phyloP scores from a whole-genome alignment of 2,888 invertebrate species.

The Griposia aprilina region DNA sequence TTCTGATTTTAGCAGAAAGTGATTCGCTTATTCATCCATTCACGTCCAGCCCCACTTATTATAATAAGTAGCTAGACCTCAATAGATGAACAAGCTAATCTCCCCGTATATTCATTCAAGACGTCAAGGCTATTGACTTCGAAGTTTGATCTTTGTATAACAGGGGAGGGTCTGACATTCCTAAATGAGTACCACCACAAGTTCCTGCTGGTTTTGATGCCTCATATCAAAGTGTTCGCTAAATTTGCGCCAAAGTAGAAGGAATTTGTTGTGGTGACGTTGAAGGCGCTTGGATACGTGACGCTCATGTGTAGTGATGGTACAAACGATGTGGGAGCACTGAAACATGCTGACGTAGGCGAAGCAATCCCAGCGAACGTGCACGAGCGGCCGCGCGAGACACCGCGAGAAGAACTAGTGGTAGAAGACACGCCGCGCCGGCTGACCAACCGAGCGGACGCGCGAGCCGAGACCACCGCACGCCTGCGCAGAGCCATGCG shows the following conservation, averaged over 20 bases:
- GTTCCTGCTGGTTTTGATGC: constrained; percentile 94
- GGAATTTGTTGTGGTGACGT: constrained; percentile 97
- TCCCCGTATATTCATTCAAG: constrained; percentile 89
- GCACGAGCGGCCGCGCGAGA: constrained; percentile 89
- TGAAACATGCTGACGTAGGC: constrained; percentile 99
- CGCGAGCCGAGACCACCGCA: constrained; percentile 81
- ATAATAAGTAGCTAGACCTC: constrained; percentile 94
- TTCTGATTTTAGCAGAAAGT: too few species aligned
- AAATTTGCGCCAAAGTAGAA: constrained; percentile 99
- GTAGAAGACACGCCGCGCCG: constrained; percentile 91
- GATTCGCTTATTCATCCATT: too few species aligned
- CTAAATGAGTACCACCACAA: constrained; percentile 91
- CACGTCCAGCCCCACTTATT: too few species aligned
- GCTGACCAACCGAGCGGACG: constrained; percentile 75
- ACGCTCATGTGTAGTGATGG: constrained; percentile 99
- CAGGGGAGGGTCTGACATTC: constrained; percentile 96
- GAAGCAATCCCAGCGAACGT: constrained; percentile 97
- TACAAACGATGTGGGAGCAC: constrained; percentile 99
- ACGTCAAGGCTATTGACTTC: constrained; percentile 91
- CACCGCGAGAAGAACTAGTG: constrained; percentile 90
- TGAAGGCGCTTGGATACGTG: constrained; percentile 96
- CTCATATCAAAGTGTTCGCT: constrained; percentile 97
- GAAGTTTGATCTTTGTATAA: constrained; percentile 97
- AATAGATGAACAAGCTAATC: constrained; percentile 91
- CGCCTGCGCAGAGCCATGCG: constrained; percentile 93